Conservation (phyloP, 2,888 invertebrate species). For the Tetheella fluctuosa region DNA sequence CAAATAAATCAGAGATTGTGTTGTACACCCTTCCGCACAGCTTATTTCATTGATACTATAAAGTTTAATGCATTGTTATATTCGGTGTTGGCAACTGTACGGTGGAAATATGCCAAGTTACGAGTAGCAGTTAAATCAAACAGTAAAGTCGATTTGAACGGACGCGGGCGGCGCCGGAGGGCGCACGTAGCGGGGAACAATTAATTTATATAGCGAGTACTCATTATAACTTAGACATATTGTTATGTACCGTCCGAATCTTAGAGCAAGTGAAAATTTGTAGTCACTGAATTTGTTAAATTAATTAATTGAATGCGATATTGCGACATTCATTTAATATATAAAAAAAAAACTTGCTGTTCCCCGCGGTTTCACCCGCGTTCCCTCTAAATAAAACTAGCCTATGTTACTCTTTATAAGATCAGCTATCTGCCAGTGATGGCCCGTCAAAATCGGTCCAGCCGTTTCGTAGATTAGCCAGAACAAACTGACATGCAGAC, state of each 20-base stretch:
- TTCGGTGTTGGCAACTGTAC: background rate
- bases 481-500: no score
- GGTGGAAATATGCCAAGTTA: background rate
- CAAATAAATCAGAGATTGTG: background rate
- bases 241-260: slow-evolving; percentile 31
- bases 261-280: background rate
- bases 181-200: slow-evolving; percentile 46
- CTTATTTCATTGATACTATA: background rate
- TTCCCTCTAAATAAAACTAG: no score
- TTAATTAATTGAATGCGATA: no score
- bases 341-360: no score
- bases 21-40: no score
- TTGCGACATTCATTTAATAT: no score
- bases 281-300: no score
- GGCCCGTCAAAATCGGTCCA: no score
- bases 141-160: slow-evolving; percentile 59
- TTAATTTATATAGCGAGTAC: slow-evolving; percentile 59
- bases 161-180: slow-evolving; percentile 25
- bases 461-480: no score
- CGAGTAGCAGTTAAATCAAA: slow-evolving; percentile 56
- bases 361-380: no score
- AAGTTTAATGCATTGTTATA: background rate
- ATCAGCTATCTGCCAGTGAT: no score
- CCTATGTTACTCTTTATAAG: no score
- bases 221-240: slow-evolving; percentile 61